Evolutionary conservation across 2,888 invertebrate species (phyloP).

Genomic region (Acrobasis repandana): DNA sequence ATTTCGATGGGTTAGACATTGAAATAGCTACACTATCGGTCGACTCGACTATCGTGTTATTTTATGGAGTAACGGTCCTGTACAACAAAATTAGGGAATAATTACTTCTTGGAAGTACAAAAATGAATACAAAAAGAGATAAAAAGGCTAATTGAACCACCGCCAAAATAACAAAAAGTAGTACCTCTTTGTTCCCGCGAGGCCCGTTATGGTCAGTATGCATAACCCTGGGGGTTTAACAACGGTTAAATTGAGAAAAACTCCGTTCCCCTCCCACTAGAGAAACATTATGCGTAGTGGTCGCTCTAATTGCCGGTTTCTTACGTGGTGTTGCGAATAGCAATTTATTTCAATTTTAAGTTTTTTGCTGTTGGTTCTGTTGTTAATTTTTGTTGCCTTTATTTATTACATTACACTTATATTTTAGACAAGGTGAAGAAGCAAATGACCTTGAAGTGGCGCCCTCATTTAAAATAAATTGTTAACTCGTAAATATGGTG

Average conservation of each 20-base stretch:
- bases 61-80: no score
- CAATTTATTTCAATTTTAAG: slow-evolving; percentile 13
- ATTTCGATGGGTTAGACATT: no score
- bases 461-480: no score
- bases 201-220: slow-evolving; percentile 18
- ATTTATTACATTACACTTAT: no score
- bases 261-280: slow-evolving; percentile 10
- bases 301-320: slow-evolving; percentile 14
- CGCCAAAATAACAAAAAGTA: slow-evolving; percentile 11
- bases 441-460: no score
- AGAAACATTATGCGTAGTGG: slow-evolving; percentile 18
- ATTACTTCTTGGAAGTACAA: not conserved
- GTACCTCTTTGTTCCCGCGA: slow-evolving; percentile 3
- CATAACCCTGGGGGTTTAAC: slow-evolving; percentile 16
- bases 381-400: no score
- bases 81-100: no score
- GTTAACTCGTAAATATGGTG: no score
- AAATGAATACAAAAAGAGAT: not conserved
- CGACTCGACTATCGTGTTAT: no score
- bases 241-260: slow-evolving; percentile 21
- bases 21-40: no score
- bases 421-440: no score
- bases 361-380: not conserved
- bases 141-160: not conserved
- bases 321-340: slow-evolving; percentile 13